Evolutionary conservation across 2,113 vertebrate genomes (phyloP).

Genomic region (Phaethornis superciliosus): DNA sequence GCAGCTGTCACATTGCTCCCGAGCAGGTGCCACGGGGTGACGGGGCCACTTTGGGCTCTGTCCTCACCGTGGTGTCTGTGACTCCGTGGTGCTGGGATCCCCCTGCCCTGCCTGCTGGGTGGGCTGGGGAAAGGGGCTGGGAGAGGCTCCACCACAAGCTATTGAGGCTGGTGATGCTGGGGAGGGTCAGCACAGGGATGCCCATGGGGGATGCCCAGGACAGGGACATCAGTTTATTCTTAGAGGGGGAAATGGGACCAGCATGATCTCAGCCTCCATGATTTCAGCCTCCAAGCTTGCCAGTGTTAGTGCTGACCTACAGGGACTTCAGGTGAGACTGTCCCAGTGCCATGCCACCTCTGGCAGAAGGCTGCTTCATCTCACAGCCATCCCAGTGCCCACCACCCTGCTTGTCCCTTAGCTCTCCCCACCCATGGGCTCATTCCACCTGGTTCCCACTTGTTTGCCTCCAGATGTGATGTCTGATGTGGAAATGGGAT

Average conservation of each 20-base stretch:
- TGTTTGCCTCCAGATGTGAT: neutral
- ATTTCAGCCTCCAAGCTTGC: neutral
- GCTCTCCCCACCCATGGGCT: rapidly evolving
- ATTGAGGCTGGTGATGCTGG: rapidly evolving
- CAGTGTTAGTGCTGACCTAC: neutral
- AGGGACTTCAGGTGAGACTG: neutral
- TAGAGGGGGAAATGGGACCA: neutral
- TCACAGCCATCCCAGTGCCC: rapidly evolving
- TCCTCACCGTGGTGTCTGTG: rapidly evolving
- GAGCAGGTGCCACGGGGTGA: neutral
- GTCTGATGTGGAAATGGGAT: neutral
- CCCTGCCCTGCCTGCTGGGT: rapidly evolving
- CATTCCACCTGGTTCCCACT: rapidly evolving
- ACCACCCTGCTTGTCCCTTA: rapidly evolving
- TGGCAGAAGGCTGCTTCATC: rapidly evolving
- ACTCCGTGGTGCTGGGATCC: neutral
- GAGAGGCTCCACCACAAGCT: rapidly evolving
- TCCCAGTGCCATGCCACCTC: neutral
- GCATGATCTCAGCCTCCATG: neutral
- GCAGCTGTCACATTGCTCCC: neutral
- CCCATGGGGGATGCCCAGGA: neutral
- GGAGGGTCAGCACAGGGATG: neutral
- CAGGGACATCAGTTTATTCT: neutral
- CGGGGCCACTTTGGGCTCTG: neutral
- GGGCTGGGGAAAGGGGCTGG: neutral